Conservation (phyloP, 2,113 vertebrate genomes). For the Rhabdomys dilectus region DNA sequence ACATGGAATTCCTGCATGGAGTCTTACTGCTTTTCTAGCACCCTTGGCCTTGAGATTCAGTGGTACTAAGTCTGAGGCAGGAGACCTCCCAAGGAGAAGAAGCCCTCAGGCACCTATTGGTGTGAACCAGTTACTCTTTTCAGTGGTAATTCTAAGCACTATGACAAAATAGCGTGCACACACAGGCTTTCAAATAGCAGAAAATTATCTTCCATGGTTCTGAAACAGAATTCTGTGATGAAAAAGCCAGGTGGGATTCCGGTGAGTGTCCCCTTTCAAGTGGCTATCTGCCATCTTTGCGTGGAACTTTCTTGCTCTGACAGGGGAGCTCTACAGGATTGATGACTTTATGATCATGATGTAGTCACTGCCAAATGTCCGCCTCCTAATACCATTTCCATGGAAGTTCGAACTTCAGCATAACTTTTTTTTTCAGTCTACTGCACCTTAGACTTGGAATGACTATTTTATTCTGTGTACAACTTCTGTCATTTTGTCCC, state of each 20-base stretch:
- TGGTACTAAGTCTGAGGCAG: not conserved
- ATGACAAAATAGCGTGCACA: not conserved
- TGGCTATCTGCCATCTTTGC: not conserved
- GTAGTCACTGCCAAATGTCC: not conserved
- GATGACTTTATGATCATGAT: not conserved
- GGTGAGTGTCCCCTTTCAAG: not conserved
- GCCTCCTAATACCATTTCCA: not conserved
- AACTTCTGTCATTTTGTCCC: not conserved
- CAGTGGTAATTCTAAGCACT: not conserved
- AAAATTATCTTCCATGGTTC: not conserved
- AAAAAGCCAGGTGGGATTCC: too few species aligned
- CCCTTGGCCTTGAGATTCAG: not conserved
- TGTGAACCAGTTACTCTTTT: not conserved
- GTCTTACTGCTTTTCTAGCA: not conserved
- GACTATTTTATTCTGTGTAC: not conserved
- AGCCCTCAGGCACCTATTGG: not conserved
- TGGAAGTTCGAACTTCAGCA: not conserved
- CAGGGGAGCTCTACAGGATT: not conserved
- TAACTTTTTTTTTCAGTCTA: not conserved
- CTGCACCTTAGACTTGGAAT: not conserved
- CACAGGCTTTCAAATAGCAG: not conserved
- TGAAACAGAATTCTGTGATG: not conserved
- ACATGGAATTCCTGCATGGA: not conserved
- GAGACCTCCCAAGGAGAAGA: not conserved
- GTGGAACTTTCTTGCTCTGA: accelerated